Percentiles rank a stretch among this genome's conserved stretches.
Conservation (phyloP, 2,113 vertebrate species). For the Halcyon senegalensis region DNA sequence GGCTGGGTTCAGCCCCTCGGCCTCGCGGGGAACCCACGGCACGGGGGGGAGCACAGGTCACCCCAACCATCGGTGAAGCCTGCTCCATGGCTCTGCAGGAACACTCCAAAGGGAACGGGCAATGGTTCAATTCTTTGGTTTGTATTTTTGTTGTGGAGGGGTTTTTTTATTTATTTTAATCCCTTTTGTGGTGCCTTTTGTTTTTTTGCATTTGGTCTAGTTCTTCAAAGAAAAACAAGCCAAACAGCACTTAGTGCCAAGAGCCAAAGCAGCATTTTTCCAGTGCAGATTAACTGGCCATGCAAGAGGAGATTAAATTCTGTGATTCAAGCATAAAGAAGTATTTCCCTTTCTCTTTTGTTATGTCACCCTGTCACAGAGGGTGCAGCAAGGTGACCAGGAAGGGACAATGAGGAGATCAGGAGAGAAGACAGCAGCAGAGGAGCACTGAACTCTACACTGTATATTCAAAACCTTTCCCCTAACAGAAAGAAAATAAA, state of each 20-base stretch:
- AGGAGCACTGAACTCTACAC: not conserved
- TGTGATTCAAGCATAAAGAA: not conserved
- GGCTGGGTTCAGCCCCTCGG: not conserved
- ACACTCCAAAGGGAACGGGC: not conserved
- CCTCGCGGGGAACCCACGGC: not conserved
- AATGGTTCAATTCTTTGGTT: too few relatives aligned
- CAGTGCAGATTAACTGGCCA: not conserved
- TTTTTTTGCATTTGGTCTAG: not conserved
- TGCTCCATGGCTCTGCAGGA: not conserved
- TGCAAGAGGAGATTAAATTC: not conserved
- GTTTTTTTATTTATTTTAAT: too few relatives aligned
- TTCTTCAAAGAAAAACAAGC: not conserved
- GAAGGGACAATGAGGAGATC: rapidly evolving
- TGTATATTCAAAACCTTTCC: not conserved
- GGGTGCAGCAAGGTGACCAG: not conserved
- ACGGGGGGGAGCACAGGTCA: not conserved
- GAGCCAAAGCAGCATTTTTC: not conserved
- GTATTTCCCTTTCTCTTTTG: not conserved
- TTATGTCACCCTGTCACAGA: not conserved
- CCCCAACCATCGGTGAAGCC: not conserved
- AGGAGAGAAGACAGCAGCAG: not conserved
- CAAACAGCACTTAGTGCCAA: not conserved
- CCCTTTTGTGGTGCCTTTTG: not conserved
- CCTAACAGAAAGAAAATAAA: not conserved
- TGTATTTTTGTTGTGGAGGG: too few relatives aligned